Evolutionary conservation across 2,797 vertebrate species (phyloP), one percentile per base, ranked within the genome.

Genomic region (Etheostoma nigrum): DNA sequence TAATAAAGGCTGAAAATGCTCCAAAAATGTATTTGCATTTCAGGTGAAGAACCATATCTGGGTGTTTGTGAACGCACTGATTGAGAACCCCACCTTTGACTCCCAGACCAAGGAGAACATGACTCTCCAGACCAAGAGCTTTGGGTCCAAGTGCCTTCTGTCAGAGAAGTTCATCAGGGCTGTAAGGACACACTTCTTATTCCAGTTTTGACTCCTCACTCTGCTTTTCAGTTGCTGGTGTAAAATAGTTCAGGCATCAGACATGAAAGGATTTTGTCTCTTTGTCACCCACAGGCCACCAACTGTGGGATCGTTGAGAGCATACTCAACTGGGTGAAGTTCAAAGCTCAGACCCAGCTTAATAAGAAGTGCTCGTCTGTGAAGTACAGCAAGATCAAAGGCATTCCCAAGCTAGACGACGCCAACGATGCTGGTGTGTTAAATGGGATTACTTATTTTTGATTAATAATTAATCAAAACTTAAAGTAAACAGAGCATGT

Each of bases 51-150:
- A 97, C 88, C 98, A 99, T 89, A 95, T 99, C 92, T 99, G 98
- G 98, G 91, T 99, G 86, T 99, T 99, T 78, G 96, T 99, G 82
- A 99, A 99, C 78, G 91, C 96, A 33, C 94, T 99, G 91, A 97
- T 99, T 54, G 98, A 99, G 94, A 99, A 99, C 82, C 98, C 98
- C 88, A 96, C 96, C 23, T 99, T 99, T 49, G 98, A 99, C 95
- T 99, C 98, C 64, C 98, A 99, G 93, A 99, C 98, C 23, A 99
- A 99, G 91, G 98, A 99, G 93, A 99, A 99, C 86, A 99, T 99
- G 98, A 99, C 98, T 1, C 95, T 99, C 63, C 98, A 99, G 89
- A 94, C 95, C 77, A 99, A 99, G 93, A 97, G 70, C 91, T 99
- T 99, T 6, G 98, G 98, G 54, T 99, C 98, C 59, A 96, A 95